Conservation (phyloP, 2,888 invertebrate species). For the Mythimna impura region DNA sequence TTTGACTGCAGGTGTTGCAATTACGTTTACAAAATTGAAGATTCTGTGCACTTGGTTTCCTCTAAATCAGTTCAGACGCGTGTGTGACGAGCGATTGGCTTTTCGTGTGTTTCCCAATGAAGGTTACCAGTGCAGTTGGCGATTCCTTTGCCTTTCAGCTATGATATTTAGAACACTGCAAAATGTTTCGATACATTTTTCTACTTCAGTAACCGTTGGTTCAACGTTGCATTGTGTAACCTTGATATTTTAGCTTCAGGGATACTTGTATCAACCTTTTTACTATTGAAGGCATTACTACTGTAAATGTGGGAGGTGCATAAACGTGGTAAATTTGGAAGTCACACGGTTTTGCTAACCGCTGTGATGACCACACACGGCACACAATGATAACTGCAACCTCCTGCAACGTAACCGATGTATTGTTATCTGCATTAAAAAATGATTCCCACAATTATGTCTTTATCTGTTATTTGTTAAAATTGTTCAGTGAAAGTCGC, state of each 20-base stretch:
- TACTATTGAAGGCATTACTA: conserved; percentile 9
- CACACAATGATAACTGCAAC: conserved; percentile 56
- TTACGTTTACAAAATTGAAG: conserved; percentile 63
- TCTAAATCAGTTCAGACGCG: conserved; percentile 64
- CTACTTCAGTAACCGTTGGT: conserved; percentile 38
- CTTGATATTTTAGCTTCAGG: conserved; percentile 20
- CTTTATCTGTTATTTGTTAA: conserved; percentile 70
- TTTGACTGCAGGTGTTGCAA: conserved; percentile 75
- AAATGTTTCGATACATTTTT: conserved; percentile 48
- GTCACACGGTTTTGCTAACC: conserved; percentile 52
- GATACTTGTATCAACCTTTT: conserved; percentile 27
- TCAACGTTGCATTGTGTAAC: conserved; percentile 40
- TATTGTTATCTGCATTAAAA: conserved; percentile 74
- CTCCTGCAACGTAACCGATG: conserved; percentile 69
- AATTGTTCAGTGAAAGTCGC: conserved; percentile 73
- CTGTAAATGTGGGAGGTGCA: conserved; percentile 37
- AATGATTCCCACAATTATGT: conserved; percentile 76
- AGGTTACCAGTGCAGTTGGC: conserved; percentile 62
- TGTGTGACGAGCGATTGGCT: conserved; percentile 62
- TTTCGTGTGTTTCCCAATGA: conserved; percentile 67
- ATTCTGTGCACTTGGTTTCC: conserved; percentile 69
- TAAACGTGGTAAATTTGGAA: conserved; percentile 42
- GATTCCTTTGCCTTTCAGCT: conserved; percentile 63
- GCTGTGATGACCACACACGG: conserved; percentile 64
- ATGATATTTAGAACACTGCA: conserved; percentile 34